Evolutionary conservation across 1,140 invertebrate genomes (phyloP).

Genomic region (Cyphomyrmex costatus): DNA sequence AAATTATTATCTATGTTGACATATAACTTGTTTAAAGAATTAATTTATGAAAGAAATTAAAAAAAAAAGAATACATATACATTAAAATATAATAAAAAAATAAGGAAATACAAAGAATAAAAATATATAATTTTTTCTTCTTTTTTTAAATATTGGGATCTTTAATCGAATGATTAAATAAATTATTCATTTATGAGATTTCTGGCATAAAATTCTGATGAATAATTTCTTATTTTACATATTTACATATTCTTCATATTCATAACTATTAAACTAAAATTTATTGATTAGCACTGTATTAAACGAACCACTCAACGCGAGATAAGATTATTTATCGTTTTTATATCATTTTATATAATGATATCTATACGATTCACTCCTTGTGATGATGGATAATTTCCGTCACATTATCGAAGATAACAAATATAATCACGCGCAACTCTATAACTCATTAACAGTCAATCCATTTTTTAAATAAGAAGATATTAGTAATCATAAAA

Average conservation of each 20-base stretch:
- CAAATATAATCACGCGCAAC: constrained; percentile 14
- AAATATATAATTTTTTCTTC: background rate
- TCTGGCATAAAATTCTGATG: background rate
- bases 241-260: background rate
- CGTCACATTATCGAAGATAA: constrained; percentile 35
- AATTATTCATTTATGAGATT: background rate
- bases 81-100: background rate
- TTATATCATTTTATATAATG: constrained; percentile 4
- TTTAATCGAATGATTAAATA: background rate
- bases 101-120: background rate
- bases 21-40: background rate
- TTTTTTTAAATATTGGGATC: background rate
- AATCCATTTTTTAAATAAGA: background rate
- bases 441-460: background rate
- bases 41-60: constrained; percentile 2
- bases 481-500: background rate
- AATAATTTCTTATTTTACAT: background rate
- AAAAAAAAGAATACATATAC: background rate
- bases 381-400: constrained; percentile 11
- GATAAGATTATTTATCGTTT: constrained; percentile 42
- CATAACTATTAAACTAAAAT: background rate
- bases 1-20: background rate
- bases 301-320: background rate
- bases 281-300: background rate
- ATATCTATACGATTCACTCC: background rate